A percentile compares a stretch with the other conserved stretches of the same genome.
Evolutionary conservation across 2,797 vertebrate genomes (phyloP).

Genomic region (Pangasius larnaudii): DNA sequence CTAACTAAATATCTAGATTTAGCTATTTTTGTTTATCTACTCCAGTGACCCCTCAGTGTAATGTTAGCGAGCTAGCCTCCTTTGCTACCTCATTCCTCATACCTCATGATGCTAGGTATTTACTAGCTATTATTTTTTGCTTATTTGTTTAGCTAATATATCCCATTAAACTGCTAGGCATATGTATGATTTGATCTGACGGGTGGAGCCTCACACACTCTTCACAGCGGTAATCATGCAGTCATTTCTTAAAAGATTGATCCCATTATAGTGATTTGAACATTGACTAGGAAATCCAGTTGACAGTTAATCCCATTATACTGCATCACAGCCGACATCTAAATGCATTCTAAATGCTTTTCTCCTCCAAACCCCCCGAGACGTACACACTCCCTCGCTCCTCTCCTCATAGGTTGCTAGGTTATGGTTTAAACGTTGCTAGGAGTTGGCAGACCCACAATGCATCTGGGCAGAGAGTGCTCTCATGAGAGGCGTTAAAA

Average conservation of each 20-base stretch:
- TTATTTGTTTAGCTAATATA: not conserved
- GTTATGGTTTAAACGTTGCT: constrained; percentile 47
- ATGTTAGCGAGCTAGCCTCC: not conserved
- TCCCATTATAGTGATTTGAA: not conserved
- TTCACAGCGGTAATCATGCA: not conserved
- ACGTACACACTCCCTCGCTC: not conserved
- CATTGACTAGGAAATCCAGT: not conserved
- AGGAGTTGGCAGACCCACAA: constrained; percentile 34
- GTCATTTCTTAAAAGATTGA: not conserved
- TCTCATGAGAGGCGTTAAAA: constrained; percentile 35
- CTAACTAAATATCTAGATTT: too few relatives aligned
- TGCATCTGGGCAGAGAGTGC: not conserved
- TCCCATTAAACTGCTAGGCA: not conserved
- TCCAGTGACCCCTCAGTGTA: too few relatives aligned
- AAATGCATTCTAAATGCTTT: constrained; percentile 12
- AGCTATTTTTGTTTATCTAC: too few relatives aligned
- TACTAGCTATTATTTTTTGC: not conserved
- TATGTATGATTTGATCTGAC: not conserved
- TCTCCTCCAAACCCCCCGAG: constrained; percentile 1
- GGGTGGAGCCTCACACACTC: not conserved
- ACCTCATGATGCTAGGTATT: not conserved
- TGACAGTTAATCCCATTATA: constrained; percentile 1
- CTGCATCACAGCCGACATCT: constrained; percentile 20
- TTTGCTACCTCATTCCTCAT: not conserved
- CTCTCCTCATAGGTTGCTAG: constrained; percentile 29